phyloP scores from a whole-genome alignment of 2,113 vertebrate genomes.

The Neogobius melanostomus region DNA sequence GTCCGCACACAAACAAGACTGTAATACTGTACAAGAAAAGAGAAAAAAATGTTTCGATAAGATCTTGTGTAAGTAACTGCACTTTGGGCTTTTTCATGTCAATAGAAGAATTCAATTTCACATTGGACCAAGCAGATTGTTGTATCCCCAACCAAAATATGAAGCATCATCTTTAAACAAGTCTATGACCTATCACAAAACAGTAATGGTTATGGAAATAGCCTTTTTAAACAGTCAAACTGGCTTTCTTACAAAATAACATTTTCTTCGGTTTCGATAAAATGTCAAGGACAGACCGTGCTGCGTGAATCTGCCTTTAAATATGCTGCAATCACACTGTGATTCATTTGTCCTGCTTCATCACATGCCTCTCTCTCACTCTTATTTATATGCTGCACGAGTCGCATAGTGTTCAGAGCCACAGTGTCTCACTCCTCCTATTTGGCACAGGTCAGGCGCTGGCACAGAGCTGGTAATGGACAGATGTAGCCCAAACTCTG shows the following conservation, averaged over 20 bases:
- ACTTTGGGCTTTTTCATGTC: neutral
- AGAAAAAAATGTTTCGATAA: too few species aligned
- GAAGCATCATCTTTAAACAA: neutral
- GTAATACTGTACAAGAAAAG: too few species aligned
- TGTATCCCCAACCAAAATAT: neutral
- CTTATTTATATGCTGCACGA: constrained; percentile 33
- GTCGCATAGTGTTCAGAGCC: constrained; percentile 18
- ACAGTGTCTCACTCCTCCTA: constrained; percentile 23
- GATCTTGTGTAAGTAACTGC: neutral
- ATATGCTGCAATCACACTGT: constrained; percentile 22
- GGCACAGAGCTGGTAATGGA: constrained; percentile 32
- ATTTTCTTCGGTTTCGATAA: neutral
- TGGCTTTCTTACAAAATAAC: neutral
- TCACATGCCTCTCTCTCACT: constrained; percentile 44
- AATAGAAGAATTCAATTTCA: neutral
- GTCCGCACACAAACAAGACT: too few species aligned
- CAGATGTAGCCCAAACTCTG: constrained; percentile 29
- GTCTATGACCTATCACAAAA: neutral
- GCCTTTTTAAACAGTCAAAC: neutral
- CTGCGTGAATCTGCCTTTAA: constrained; percentile 7
- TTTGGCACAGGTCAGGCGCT: constrained; percentile 26
- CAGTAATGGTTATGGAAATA: neutral
- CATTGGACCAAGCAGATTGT: neutral
- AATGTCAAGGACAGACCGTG: neutral
- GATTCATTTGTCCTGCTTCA: constrained; percentile 38